Base-by-base conservation (phyloP, 2,113 vertebrate species). In the Pteronura brasiliensis region DNA sequence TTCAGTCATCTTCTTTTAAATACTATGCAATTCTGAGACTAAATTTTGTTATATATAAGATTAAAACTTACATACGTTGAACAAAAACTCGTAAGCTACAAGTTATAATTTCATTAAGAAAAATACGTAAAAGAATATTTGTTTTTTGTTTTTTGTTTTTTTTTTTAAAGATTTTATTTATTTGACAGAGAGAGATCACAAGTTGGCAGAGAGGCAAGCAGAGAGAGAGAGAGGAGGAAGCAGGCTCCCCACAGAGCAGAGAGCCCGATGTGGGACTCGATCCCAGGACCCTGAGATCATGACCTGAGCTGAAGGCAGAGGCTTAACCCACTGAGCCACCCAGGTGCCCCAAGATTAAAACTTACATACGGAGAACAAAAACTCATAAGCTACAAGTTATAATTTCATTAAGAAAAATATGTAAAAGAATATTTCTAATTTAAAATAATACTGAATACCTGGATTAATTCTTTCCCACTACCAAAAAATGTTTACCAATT, bases 261-360 rank as follows among this genome's bases (percentile, higher is more conserved):
- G n/a, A n/a, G n/a, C n/a, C n/a, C n/a, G n/a, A n/a, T n/a, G n/a
- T n/a, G n/a, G n/a, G n/a, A n/a, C n/a, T n/a, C n/a, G n/a, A n/a
- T n/a, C n/a, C n/a, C n/a, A n/a, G n/a, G n/a, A n/a, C n/a, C n/a
- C n/a, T n/a, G n/a, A n/a, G n/a, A n/a, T n/a, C n/a, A n/a, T n/a
- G n/a, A n/a, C n/a, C n/a, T n/a, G n/a, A n/a, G n/a, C n/a, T n/a
- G n/a, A n/a, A n/a, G n/a, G n/a, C n/a, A n/a, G n/a, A n/a, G n/a
- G n/a, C n/a, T n/a, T n/a, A n/a, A n/a, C n/a, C n/a, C n/a, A n/a
- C n/a, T n/a, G n/a, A n/a, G n/a, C n/a, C n/a, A n/a, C n/a, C n/a
- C n/a, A n/a, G n/a, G n/a, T n/a, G n/a, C n/a, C n/a, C n/a, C n/a
- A 36, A 93, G 55, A 72, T 83, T 80, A 97, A 96, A 76, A 49